Evolutionary conservation across 2,113 vertebrate genomes (phyloP).

Genomic region (Carlito syrichta): DNA sequence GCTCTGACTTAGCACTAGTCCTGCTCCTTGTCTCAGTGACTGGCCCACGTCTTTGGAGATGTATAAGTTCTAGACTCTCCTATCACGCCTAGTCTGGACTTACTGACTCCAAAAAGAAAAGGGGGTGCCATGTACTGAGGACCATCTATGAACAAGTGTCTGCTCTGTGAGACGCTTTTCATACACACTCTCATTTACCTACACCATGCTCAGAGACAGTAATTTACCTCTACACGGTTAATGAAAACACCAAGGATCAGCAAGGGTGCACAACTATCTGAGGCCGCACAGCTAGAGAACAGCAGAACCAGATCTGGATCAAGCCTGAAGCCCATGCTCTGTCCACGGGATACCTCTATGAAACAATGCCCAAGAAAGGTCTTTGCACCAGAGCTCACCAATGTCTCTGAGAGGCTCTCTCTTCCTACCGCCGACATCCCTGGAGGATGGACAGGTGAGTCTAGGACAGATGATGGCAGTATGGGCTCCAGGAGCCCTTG

Average conservation of each 20-base stretch:
- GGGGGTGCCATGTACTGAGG: no score
- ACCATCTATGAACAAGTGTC: neutral
- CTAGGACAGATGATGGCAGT: fast-evolving
- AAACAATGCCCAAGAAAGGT: neutral
- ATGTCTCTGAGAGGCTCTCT: neutral
- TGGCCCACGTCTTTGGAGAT: neutral
- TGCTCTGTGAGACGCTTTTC: neutral
- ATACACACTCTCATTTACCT: neutral
- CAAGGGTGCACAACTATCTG: fast-evolving
- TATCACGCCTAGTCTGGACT: neutral
- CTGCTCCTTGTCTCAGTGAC: neutral
- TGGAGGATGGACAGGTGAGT: neutral
- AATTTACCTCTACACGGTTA: neutral
- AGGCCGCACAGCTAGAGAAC: neutral
- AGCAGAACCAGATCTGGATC: neutral
- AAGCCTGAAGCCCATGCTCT: neutral
- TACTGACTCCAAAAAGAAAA: neutral
- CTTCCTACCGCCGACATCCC: fast-evolving
- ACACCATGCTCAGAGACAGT: no score
- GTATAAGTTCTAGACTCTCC: neutral
- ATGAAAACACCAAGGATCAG: neutral
- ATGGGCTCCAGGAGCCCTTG: neutral
- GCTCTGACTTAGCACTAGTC: neutral
- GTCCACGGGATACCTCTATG: fast-evolving
- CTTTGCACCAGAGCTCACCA: neutral